Base-by-base conservation (phyloP, 1,140 invertebrate species). In the Drosophila rufa region DNA sequence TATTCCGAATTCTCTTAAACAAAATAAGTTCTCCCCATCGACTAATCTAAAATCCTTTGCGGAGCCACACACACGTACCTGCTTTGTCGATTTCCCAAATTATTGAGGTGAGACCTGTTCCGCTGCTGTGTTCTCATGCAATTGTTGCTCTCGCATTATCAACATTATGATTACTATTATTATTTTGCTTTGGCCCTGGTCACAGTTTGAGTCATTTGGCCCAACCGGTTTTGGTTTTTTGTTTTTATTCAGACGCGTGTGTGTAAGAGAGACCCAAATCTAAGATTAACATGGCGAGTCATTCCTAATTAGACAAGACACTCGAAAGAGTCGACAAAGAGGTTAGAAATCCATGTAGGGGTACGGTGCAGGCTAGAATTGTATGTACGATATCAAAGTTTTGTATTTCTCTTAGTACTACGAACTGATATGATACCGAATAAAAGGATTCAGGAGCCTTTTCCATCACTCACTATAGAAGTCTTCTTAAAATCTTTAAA, bases 171-270 rank as follows among this genome's bases (percentile, higher is more conserved):
- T 84, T 43, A 82, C 66, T 71, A 55, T 76, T 69, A 27, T 76
- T 62, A 27, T 61, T 38, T 73, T 58, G 47, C 53, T 62, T 66
- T 45, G 67, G 55, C 69, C 62, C 36, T 66, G 64, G 61, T 17
- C 30, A 5, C 38, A 14, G 33, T 42, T 62, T 71, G 40, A 56
- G 48, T 45, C 67, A 43, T 47, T 47, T 15, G 27, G 82, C 78
- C 61, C 50, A 87, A 89, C 83, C 73, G 65, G 83, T 87, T 87
- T 48, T 46, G 42, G 27, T 30, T 43, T 51, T 33, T 33, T 8
- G 7, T 33, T 33, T 33, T 8, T 40, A 25, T 62, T 22, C 19
- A 25, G 12, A 38, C 11, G 22, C 51, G 51, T 61, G 66, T 57
- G 43, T 70, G 36, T 53, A 56, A 56, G 43, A 36, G 50, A 74